Percentiles rank a stretch among this genome's conserved stretches.
These are phyloP conservation scores for Rostratula benghalensis DNA, from an alignment of 2,113 vertebrate genomes.

Conservation along the genomic window DNA sequence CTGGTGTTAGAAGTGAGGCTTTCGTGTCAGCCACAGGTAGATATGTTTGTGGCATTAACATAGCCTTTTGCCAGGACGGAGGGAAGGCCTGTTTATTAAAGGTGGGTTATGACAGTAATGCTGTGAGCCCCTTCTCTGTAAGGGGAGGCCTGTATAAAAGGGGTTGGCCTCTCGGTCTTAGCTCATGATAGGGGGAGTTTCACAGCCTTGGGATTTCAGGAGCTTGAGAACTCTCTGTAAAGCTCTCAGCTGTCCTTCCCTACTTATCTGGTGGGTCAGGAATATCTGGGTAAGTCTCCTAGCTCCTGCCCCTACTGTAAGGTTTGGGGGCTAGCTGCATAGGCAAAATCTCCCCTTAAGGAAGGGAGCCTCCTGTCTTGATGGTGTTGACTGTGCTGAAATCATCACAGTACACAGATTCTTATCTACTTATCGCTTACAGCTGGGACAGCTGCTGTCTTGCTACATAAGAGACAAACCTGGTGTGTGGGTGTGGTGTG, in stretches of 20 bases:
- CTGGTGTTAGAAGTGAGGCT: background rate
- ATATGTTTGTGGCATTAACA: background rate
- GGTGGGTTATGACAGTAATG: background rate
- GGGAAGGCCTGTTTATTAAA: background rate
- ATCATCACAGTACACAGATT: background rate
- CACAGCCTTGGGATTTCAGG: background rate
- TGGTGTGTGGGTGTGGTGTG: background rate
- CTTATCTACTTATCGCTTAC: background rate
- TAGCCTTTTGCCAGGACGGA: background rate
- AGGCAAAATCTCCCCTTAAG: background rate
- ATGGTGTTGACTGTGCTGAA: background rate
- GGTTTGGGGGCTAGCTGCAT: background rate
- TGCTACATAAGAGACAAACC: background rate
- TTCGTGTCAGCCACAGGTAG: background rate
- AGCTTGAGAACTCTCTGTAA: background rate
- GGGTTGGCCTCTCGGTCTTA: background rate
- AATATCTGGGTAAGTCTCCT: background rate
- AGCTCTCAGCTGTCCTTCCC: background rate
- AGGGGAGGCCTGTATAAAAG: background rate
- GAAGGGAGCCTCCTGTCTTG: background rate
- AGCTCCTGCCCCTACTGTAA: background rate
- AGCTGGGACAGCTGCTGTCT: background rate
- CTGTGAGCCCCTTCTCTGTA: background rate
- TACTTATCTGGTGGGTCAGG: background rate
- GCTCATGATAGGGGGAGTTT: background rate